Evolutionary conservation across 2,888 invertebrate species (phyloP), one percentile per base, ranked within the genome.

Genomic region (Onthophagus sagittarius): DNA sequence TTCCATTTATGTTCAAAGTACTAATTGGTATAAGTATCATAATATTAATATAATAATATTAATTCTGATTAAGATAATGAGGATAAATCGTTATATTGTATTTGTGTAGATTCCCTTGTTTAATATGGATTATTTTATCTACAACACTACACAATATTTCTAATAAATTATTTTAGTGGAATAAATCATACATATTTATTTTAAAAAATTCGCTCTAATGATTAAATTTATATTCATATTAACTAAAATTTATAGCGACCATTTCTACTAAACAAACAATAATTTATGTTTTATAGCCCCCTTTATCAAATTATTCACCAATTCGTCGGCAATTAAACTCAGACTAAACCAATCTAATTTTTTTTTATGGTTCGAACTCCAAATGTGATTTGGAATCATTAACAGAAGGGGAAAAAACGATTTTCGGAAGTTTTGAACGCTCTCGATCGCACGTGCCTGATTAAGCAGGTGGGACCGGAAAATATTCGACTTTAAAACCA

Each of bases 401-500:
- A 23, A 23, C 23, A 23, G 23, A 23, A 23, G 23, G 23, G 23
- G 23, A 23, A 23, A 23, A n/a, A 63, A 63, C 7, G 63, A 14
- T 63, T 63, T 63, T 14, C 13, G 13, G 63, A 63, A 14, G 63
- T 63, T 63, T 63, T 14, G 63, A n/a, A 14, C 9, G 13, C 63
- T 3, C 13, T 14, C 13, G 14, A 63, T 63, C n/a, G 5, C 13
- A 14, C 63, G 63, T 63, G 63, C 63, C 23, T 64, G 64, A 64
- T 64, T 23, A 23, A 64, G 67, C 67, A 67, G 67, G 67, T 67
- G 67, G 67, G 23, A 23, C 23, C 67, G 67, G 31, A 67, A 67
- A 67, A 67, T 32, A 32, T 32, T 67, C 31, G 32, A 67, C 31
- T 67, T 67, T 67, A 67, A 67, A 67, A 67, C 67, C 67, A 67